Percentiles rank a stretch among this genome's conserved stretches.
These are phyloP conservation scores for Sciurus vulgaris DNA, from an alignment of 2,797 vertebrate genomes.

Conservation along the genomic window DNA sequence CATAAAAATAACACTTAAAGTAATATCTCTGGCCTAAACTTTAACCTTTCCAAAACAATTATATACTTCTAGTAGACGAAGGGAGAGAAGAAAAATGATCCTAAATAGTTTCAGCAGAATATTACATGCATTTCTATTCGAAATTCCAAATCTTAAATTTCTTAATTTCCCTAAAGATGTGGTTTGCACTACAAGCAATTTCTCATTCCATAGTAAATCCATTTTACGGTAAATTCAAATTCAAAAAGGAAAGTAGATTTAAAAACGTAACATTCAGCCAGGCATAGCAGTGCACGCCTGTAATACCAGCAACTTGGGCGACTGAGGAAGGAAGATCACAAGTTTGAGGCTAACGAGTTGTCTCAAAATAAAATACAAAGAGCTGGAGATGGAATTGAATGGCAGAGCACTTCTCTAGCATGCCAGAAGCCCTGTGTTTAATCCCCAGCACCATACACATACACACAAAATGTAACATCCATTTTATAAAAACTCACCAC, in stretches of 20 bases:
- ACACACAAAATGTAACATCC: neutral
- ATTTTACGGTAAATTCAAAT: neutral
- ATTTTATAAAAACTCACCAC: neutral
- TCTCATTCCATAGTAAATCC: neutral
- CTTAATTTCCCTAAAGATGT: neutral
- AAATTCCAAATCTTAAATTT: slow-evolving; percentile 15
- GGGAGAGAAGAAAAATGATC: neutral
- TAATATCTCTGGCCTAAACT: no score
- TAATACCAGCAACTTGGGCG: no score
- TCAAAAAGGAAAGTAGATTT: neutral
- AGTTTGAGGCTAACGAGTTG: no score
- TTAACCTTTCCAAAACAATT: neutral
- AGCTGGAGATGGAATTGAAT: no score
- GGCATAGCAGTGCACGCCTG: no score
- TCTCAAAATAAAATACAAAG: no score
- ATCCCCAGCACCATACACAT: no score
- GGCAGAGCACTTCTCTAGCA: no score
- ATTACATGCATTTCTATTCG: neutral
- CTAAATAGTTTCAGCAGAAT: neutral
- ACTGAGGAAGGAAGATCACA: no score
- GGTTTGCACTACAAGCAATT: neutral
- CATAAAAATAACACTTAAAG: neutral
- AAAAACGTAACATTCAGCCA: neutral
- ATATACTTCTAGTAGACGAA: neutral
- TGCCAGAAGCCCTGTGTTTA: no score